Evolutionary conservation across 2,113 vertebrate species (phyloP), one percentile per base, ranked within the genome.

Genomic region (Cyanoliseus patagonus): DNA sequence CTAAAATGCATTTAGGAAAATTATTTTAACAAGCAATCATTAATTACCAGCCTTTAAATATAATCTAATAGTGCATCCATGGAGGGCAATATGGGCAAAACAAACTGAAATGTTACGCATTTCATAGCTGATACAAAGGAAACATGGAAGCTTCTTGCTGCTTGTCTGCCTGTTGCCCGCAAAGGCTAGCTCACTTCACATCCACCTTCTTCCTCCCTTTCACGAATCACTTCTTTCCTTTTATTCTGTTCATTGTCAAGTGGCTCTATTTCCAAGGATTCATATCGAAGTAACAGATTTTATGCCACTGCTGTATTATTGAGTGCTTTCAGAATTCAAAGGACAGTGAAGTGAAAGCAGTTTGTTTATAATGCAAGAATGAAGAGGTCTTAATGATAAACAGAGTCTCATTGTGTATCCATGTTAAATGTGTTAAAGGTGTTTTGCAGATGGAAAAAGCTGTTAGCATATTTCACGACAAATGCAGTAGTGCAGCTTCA

Each of bases 321-420:
- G 86, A 95, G 74, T 41, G 62, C 30, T 86, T 97, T 94, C 80
- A 66, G 57, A 97, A 92, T 88, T 74, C 81, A 90, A 94, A 93
- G 67, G 37, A 46, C 51, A 75, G 69, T 87, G 35, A 90, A 72
- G 87, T 78, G 77, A 61, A 97, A 95, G 90, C 69, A 52, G 75
- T 63, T 51, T 12, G 4, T 39, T 77, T 82, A 59, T 47, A 69
- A 91, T 41, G 9, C 22, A 68, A 55, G 67, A 88, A 87, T 33
- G 31, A 85, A 37, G 57, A 66, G 33, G 9, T 23, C 59, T 61
- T 69, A 63, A 39, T n/a, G 24, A 68, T n/a, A 64, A 79, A 47
- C 19, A 41, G 10, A 67, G 24, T 35, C 8, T 64, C 33, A 67
- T 31, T 66, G 8, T 51, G 33, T 53, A 74, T 41, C 46, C 37